Conservation (phyloP, 2,113 vertebrate species). For the Chaetops frenatus region DNA sequence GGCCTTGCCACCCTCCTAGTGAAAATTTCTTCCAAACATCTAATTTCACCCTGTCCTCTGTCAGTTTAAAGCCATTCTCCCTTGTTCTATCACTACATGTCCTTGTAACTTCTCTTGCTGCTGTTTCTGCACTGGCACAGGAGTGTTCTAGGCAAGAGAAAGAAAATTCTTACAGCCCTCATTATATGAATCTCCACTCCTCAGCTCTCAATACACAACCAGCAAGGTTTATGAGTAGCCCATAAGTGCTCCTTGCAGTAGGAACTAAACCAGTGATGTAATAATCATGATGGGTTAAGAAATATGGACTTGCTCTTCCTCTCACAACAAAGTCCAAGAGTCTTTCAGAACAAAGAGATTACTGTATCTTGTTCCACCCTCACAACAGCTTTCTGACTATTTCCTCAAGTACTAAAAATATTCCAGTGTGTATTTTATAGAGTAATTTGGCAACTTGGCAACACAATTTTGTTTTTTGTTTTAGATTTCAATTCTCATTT, state of each 20-base stretch:
- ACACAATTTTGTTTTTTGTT: background rate
- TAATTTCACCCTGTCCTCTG: background rate
- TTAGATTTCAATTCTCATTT: background rate
- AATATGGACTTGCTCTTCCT: background rate
- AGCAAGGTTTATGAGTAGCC: background rate
- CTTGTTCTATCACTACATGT: background rate
- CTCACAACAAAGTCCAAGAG: background rate
- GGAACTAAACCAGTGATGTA: background rate
- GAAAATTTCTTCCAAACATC: background rate
- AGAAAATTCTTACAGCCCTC: background rate
- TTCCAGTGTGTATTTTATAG: background rate
- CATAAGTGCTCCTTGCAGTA: rapidly evolving
- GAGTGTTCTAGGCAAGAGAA: background rate
- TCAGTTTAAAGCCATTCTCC: background rate
- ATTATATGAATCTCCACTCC: background rate
- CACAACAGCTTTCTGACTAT: background rate
- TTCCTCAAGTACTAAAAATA: background rate
- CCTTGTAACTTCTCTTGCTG: background rate
- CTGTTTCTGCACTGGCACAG: background rate
- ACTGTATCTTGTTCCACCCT: background rate
- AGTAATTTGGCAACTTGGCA: background rate
- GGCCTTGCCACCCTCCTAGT: background rate
- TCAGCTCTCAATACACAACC: background rate
- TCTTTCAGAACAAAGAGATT: background rate
- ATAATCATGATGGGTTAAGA: background rate